Conservation (phyloP, 2,888 invertebrate species). For the Melikaiella ostensackeni region DNA sequence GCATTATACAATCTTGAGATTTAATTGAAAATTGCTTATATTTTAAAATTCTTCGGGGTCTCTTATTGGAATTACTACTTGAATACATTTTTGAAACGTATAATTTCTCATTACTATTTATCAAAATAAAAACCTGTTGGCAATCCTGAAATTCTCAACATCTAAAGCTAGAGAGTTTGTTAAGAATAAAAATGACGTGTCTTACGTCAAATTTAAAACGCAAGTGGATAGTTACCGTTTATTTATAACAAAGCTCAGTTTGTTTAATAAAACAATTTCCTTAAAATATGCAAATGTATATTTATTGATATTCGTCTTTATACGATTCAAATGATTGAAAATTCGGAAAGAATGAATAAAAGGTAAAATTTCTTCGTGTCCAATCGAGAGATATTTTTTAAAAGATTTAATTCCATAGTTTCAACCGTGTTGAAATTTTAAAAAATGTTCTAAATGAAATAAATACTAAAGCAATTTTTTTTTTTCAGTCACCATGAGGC, state of each 20-base stretch:
- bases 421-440: no score
- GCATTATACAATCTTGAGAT: not conserved
- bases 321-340: no score
- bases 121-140: not conserved
- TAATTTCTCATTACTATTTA: not conserved
- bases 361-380: not conserved
- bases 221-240: not conserved
- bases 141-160: not conserved
- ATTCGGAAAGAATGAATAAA: no score
- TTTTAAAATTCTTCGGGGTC: not conserved
- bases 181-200: not conserved
- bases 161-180: not conserved
- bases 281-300: not conserved
- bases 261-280: not conserved
- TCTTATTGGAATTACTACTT: not conserved
- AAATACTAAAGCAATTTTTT: not conserved
- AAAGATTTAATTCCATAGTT: not conserved
- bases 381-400: not conserved
- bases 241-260: not conserved
- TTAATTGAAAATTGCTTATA: not conserved
- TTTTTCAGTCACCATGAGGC: constrained; percentile 9
- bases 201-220: not conserved
- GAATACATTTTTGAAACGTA: not conserved
- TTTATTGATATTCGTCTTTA: not conserved
- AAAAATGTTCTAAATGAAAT: not conserved